Conservation (phyloP, 2,888 invertebrate genomes). For the Calliphora vomitoria region DNA sequence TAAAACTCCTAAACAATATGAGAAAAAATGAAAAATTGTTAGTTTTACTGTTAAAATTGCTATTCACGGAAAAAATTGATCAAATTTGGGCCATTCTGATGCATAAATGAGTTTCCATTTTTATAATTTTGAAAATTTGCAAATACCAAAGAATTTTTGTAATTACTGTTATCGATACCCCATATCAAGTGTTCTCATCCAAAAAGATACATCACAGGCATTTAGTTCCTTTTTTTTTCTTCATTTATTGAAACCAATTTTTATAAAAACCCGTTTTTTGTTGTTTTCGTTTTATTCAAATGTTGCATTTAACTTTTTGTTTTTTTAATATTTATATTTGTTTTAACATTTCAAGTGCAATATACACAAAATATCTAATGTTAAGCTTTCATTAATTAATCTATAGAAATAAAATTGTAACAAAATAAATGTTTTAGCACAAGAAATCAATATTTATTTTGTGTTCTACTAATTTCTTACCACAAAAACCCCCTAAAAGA, state of each 20-base stretch:
- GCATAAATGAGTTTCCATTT: neutral
- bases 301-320: neutral
- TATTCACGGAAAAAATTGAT: too few relatives aligned
- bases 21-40: too few relatives aligned
- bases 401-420: constrained; percentile 43
- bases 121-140: neutral
- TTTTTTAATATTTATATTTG: constrained; percentile 7
- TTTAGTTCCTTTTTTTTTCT: too few relatives aligned
- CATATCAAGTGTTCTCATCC: too few relatives aligned
- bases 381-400: constrained; percentile 34
- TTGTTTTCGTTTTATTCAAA: constrained; percentile 24
- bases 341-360: constrained; percentile 43
- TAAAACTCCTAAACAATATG: too few relatives aligned
- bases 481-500: constrained; percentile 69
- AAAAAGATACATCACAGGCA: too few relatives aligned
- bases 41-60: too few relatives aligned
- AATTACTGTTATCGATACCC: too few relatives aligned
- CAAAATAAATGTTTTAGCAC: constrained; percentile 60
- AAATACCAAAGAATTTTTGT: too few relatives aligned
- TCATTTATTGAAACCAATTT: too few relatives aligned
- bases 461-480: constrained; percentile 27
- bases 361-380: constrained; percentile 17
- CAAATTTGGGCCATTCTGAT: too few relatives aligned
- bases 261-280: too few relatives aligned
- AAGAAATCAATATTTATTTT: constrained; percentile 10